Percentiles rank a stretch among this genome's conserved stretches.
Evolutionary conservation across 1,140 invertebrate genomes (phyloP).

Genomic region (Eulimnadia texana): DNA sequence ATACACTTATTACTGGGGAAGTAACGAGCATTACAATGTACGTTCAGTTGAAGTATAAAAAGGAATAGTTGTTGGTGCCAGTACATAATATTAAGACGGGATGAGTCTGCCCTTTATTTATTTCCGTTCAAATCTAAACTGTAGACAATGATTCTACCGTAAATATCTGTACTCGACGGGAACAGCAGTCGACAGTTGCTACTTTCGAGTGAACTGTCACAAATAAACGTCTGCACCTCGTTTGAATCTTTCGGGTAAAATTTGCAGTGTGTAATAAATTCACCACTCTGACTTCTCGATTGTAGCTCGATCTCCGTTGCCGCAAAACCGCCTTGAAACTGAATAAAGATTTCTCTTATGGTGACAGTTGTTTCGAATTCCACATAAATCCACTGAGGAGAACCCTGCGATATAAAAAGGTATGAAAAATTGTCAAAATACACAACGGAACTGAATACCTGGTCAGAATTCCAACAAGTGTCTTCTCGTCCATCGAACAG

Average conservation of each 20-base stretch:
- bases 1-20: too few relatives aligned
- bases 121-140: not conserved
- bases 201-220: not conserved
- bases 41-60: too few relatives aligned
- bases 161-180: slow-evolving; percentile 19
- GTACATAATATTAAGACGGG: too few relatives aligned
- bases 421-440: not conserved
- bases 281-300: slow-evolving; percentile 17
- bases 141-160: slow-evolving; percentile 20
- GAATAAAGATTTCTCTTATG: slow-evolving; percentile 26
- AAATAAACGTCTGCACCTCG: slow-evolving; percentile 28
- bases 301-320: slow-evolving; percentile 31
- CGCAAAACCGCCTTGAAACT: slow-evolving; percentile 38
- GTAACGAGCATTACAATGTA: too few relatives aligned
- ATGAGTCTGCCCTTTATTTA: too few relatives aligned
- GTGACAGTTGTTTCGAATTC: slow-evolving; percentile 23
- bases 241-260: slow-evolving; percentile 35
- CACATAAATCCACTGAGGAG: slow-evolving; percentile 32
- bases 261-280: slow-evolving; percentile 7
- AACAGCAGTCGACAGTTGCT: slow-evolving; percentile 18
- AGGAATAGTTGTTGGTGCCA: too few relatives aligned
- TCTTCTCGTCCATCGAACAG: slow-evolving; percentile 34
- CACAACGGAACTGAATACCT: too few relatives aligned
- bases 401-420: slow-evolving; percentile 26
- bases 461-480: slow-evolving; percentile 39